Percentiles rank a stretch among this genome's conserved stretches.
phyloP scores from a whole-genome alignment of 1,140 invertebrate species.

The Globodera rostochiensis region DNA sequence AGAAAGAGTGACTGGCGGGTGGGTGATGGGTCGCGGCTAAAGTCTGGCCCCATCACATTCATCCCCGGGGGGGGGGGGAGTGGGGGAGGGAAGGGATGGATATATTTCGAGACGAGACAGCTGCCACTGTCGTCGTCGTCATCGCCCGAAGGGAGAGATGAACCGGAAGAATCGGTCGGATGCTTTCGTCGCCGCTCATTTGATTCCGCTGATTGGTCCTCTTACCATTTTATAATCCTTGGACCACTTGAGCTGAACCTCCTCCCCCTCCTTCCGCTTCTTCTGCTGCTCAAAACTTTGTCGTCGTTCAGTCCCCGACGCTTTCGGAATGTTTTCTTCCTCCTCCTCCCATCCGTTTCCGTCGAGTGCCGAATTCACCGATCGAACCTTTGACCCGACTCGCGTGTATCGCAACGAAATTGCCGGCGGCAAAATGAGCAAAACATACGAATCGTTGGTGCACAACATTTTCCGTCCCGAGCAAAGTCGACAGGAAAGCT shows the following conservation, averaged over 20 bases:
- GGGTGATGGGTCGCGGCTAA: neutral
- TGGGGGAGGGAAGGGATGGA: neutral
- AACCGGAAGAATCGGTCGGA: neutral
- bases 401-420: slow-evolving; percentile 36
- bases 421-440: slow-evolving; percentile 34
- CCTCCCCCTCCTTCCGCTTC: neutral
- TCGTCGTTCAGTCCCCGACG: neutral
- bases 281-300: neutral
- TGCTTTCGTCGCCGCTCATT: too few species aligned
- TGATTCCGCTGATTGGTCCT: too few species aligned
- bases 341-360: neutral
- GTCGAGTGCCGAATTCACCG: neutral
- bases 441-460: slow-evolving; percentile 35
- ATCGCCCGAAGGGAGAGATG: neutral
- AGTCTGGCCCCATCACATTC: neutral
- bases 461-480: slow-evolving; percentile 32
- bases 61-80: neutral
- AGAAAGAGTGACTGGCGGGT: neutral
- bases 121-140: too few species aligned
- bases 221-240: neutral
- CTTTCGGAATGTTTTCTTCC: neutral
- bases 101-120: neutral
- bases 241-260: slow-evolving; percentile 9
- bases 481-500: neutral
- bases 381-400: slow-evolving; percentile 32